Conservation (phyloP, 2,888 invertebrate species). For the Mythimna lalbum region DNA sequence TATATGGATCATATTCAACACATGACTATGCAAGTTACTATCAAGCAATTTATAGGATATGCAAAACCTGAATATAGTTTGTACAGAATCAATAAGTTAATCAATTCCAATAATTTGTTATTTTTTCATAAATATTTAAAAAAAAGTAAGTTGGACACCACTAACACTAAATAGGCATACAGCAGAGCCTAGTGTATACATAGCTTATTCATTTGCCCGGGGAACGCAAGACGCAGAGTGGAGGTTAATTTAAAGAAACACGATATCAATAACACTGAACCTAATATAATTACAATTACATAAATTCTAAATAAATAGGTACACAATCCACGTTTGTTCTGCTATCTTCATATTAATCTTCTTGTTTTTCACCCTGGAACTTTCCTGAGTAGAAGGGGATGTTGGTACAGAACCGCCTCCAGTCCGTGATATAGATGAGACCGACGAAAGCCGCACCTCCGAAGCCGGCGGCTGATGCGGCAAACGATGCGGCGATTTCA, state of each 20-base stretch:
- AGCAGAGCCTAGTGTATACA: not conserved
- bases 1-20: too few species aligned
- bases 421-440: constrained; percentile 94
- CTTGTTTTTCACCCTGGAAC: constrained; percentile 88
- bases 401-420: constrained; percentile 93
- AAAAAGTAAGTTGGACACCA: too few species aligned
- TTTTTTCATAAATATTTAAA: too few species aligned
- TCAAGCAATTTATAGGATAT: too few species aligned
- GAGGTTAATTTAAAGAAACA: constrained; percentile 17
- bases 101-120: too few species aligned
- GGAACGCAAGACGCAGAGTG: not conserved
- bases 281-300: constrained; percentile 68
- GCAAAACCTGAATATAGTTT: too few species aligned
- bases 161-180: not conserved
- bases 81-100: too few species aligned
- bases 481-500: constrained; percentile 87
- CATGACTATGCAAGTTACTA: too few species aligned
- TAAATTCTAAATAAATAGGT: constrained; percentile 61
- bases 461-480: constrained; percentile 91
- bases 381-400: constrained; percentile 95
- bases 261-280: constrained; percentile 36
- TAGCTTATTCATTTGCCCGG: not conserved
- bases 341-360: constrained; percentile 54
- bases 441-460: constrained; percentile 92
- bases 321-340: constrained; percentile 46